A percentile compares a stretch with the other conserved stretches of the same genome.
These are phyloP conservation scores for Tenualosa ilisha DNA, from an alignment of 2,797 vertebrate genomes.

Conservation along the genomic window DNA sequence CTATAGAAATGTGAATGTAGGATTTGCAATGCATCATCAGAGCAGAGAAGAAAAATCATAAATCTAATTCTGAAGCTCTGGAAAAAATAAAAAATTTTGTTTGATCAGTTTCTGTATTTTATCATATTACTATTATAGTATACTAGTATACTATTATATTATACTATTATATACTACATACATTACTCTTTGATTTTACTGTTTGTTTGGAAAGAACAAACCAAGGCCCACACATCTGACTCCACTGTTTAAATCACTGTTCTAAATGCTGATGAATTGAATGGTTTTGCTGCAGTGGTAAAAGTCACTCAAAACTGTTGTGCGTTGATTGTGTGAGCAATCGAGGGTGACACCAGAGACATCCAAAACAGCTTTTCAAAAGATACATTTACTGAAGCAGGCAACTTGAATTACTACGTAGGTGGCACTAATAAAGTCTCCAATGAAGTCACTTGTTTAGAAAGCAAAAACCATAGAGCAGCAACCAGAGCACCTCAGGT, in stretches of 20 bases:
- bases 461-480: not conserved
- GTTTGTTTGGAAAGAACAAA: constrained; percentile 53
- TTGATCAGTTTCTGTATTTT: not conserved
- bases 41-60: not conserved
- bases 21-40: constrained; percentile 1
- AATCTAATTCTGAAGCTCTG: not conserved
- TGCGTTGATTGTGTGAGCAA: constrained; percentile 40
- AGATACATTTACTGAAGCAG: not conserved
- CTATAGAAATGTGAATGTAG: not conserved
- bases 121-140: not conserved
- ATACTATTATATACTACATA: not conserved
- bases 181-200: constrained; percentile 34
- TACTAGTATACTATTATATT: not conserved
- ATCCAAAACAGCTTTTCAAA: not conserved
- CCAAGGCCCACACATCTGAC: not conserved
- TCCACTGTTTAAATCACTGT: not conserved
- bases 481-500: not conserved
- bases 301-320: not conserved
- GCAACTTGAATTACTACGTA: not conserved
- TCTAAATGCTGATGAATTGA: not conserved
- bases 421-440: not conserved
- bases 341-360: constrained; percentile 33
- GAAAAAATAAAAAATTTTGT: not conserved
- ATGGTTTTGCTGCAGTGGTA: not conserved
- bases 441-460: not conserved